phyloP scores from a whole-genome alignment of 2,888 invertebrate genomes.

The Cremastobaeus sp. region DNA sequence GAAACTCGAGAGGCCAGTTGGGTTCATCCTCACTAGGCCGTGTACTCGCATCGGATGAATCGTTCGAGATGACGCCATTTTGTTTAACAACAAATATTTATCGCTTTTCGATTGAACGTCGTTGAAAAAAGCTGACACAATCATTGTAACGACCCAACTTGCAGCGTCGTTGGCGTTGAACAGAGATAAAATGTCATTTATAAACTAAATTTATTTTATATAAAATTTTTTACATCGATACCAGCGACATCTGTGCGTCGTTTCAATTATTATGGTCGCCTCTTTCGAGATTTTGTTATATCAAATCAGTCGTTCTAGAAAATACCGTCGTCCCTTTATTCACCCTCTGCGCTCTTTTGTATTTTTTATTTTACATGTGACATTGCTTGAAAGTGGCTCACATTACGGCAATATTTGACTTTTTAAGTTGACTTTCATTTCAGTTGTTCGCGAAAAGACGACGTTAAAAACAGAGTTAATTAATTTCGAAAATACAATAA shows the following conservation, averaged over 20 bases:
- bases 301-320: slow-evolving; percentile 8
- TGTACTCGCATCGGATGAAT: slow-evolving; percentile 26
- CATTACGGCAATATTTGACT: neutral
- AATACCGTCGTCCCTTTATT: slow-evolving; percentile 3
- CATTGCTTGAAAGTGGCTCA: slow-evolving; percentile 32
- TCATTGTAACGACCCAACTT: neutral
- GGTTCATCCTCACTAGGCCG: slow-evolving; percentile 74
- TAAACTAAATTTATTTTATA: slow-evolving; percentile 40
- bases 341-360: slow-evolving; percentile 18
- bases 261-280: slow-evolving; percentile 5
- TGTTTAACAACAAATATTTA: slow-evolving; percentile 8
- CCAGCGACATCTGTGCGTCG: slow-evolving; percentile 11
- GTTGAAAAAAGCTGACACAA: slow-evolving; percentile 13
- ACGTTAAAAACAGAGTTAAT: neutral
- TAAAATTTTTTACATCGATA: slow-evolving; percentile 35
- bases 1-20: slow-evolving; percentile 77
- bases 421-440: neutral
- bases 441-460: neutral
- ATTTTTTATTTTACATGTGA: slow-evolving; percentile 27
- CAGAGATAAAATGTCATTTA: slow-evolving; percentile 25
- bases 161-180: slow-evolving; percentile 4
- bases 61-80: neutral
- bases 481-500: too few relatives aligned
- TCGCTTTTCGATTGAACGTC: neutral
- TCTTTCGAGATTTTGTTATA: slow-evolving; percentile 10